Base-by-base conservation (phyloP, 2,113 vertebrate genomes). In the Cromileptes altivelis region DNA sequence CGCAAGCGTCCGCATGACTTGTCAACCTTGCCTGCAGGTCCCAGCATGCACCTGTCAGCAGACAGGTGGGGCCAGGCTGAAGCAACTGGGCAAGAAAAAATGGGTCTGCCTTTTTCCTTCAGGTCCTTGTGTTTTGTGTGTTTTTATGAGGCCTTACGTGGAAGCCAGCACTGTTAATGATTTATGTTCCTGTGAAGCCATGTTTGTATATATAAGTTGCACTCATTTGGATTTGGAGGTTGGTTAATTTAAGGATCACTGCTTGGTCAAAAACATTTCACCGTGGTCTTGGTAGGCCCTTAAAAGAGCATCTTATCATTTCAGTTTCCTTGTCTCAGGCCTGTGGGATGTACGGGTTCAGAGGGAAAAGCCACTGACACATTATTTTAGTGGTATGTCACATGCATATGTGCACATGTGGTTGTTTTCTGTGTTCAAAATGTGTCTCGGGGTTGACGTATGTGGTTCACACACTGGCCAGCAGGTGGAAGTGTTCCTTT, bases 21-120 rank as follows among this genome's bases (percentile, higher is more conserved):
- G 17, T 69, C 40, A 6, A 75, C 76, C 58, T 85, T 12, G 75
- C 79, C 84, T 77, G 14, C 82, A 65, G 57, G 80, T 89, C 90
- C 89, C 88, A 92, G 93, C 93, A 93, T 93, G 89, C 89, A 88
- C 84, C 85, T 89, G 85, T 88, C 49, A 2, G 52, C n/a, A 23
- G 73, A 53, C 19, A 1, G 81, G 81, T 42, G 76, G 78, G 30
- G 21, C 21, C 30, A 9, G 11, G 11, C 9, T 5, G 7, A n/a
- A 74, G 8, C 18, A 19, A 42, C 15, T 15, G 5, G 4, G 49
- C 49, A 50, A 18, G 4, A 50, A 50, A 13, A 27, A 53, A 3
- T 4, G 18, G 25, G 47, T 56, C 65, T 69, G 45, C 47, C n/a
- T 64, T 71, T 75, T 78, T 65, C 49, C 47, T 84, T 86, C 80